Conservation (phyloP, 2,113 vertebrate genomes). For the Entelurus aequoreus region DNA sequence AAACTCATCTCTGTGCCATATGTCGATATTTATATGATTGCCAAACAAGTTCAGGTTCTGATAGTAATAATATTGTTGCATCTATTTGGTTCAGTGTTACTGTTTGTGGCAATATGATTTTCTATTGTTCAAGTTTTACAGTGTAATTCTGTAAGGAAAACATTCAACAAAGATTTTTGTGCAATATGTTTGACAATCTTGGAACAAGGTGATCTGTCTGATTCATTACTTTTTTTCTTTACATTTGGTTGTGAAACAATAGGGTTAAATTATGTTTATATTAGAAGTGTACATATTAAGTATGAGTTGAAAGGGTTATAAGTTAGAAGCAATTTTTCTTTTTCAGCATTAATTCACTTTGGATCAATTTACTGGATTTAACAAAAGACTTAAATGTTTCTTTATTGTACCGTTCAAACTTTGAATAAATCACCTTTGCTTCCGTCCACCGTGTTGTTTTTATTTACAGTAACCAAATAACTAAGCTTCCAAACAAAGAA, state of each 20-base stretch:
- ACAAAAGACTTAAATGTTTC: constrained; percentile 4
- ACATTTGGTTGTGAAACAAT: not conserved
- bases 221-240: not conserved
- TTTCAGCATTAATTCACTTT: not conserved
- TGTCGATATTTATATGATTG: not conserved
- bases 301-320: not conserved
- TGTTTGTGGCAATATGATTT: not conserved
- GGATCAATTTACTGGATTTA: not conserved
- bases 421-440: constrained; percentile 1
- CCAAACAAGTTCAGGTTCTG: not conserved
- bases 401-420: constrained; percentile 4
- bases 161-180: constrained; percentile 13
- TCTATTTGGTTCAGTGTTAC: constrained; percentile 24
- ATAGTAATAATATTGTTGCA: constrained; percentile 1
- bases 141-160: constrained; percentile 1
- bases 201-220: not conserved
- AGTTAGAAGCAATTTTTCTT: not conserved
- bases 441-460: not conserved
- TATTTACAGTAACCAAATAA: not conserved
- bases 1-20: constrained; percentile 29
- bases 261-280: not conserved
- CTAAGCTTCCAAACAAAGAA: not conserved
- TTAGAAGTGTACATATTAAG: not conserved
- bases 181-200: constrained; percentile 39
- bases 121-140: not conserved